A percentile compares a stretch with the other conserved stretches of the same genome.
These are phyloP conservation scores for Tromatobia lineatoria DNA, from an alignment of 2,888 invertebrate species.

Conservation along the genomic window DNA sequence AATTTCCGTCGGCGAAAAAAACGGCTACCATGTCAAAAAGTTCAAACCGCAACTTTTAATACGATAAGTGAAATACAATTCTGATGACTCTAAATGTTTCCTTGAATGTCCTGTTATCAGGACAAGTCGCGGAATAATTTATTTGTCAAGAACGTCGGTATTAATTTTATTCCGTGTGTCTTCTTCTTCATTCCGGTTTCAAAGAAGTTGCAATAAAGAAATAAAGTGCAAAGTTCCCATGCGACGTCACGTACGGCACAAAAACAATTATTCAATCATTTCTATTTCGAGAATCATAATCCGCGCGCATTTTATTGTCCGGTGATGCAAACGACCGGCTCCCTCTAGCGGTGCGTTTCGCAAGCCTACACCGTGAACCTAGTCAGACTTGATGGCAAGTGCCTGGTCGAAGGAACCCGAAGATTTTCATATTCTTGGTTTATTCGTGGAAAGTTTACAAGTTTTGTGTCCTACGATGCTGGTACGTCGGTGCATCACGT, in stretches of 20 bases:
- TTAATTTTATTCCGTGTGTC: no score
- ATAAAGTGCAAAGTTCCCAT: not conserved
- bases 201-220: not conserved
- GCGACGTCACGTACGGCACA: not conserved
- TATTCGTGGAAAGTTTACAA: constrained; percentile 27
- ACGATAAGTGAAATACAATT: no score
- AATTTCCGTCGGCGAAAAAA: no score
- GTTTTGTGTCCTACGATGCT: constrained; percentile 19
- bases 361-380: not conserved
- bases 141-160: no score
- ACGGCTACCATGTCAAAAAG: no score
- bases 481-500: constrained; percentile 31
- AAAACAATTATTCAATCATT: constrained; percentile 14
- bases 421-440: constrained; percentile 69
- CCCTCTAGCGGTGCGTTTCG: not conserved
- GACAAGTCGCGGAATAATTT: no score
- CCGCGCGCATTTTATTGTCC: not conserved
- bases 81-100: no score
- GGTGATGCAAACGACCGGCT: not conserved
- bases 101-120: no score
- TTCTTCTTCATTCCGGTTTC: not conserved
- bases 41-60: no score
- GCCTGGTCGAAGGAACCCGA: constrained; percentile 53
- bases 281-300: not conserved
- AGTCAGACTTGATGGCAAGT: not conserved